Evolutionary conservation across 2,113 vertebrate genomes (phyloP), one percentile per base, ranked within the genome.

Genomic region (Tylochromis polylepis): DNA sequence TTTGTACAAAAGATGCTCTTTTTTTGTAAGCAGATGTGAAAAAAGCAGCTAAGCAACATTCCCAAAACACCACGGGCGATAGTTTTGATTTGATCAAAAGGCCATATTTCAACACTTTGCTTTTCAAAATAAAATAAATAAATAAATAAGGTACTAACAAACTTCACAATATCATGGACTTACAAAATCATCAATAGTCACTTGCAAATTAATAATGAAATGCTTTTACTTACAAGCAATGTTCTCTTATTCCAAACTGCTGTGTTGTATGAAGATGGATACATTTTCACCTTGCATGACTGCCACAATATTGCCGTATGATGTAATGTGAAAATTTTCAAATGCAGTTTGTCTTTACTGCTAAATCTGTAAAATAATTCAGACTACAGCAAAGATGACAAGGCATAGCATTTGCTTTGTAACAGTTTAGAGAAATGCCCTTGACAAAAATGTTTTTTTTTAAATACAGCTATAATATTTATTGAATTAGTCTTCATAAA

Each of bases 81-180:
- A 53, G 36, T 82, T 93, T 87, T 83, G 60, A 78, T 84, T 53
- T 79, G 29, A 90, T 89, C 78, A 79, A 87, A 85, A 86, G 70
- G 24, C 24, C 4, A 60, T 53, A 14, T 51, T 85, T 80, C 36
- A 34, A 27, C 27, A 34, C 70, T 78, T 85, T 87, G 31, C 31
- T 85, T 87, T 78, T 24, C n/a, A 84, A 80, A 86, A 27, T 51
- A 41, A 57, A 70, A 60, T 60, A 81, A 85, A 86, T 18, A 85
- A 79, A 81, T 79, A 83, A 24, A 3, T 27, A 29, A 84, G 70
- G 3, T 75, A 87, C 53, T 34, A 58, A 22, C 15, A 57, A 87
- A 84, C 57, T 27, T 81, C 84, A 91, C 77, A 82, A 88, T 85
- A 86, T 79, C 49, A 87, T 57, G 46, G 41, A 80, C 77, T 59